Evolutionary conservation across 2,888 invertebrate species (phyloP).

Genomic region (Creontiades dilutus): DNA sequence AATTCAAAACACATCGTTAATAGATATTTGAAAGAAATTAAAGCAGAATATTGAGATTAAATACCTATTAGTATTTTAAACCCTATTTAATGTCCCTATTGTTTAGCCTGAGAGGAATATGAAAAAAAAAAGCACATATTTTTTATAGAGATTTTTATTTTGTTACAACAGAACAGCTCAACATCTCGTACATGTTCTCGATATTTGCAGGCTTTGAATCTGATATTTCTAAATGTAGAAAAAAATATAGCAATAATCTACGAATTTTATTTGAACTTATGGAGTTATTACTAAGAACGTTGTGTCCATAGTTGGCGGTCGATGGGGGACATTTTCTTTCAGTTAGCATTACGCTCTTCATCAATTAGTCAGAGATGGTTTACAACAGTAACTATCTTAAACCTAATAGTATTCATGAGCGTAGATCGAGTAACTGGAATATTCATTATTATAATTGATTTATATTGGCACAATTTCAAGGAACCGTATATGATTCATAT

Average conservation of each 20-base stretch:
- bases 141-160: slow-evolving; percentile 23
- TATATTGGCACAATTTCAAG: neutral
- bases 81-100: too few relatives aligned
- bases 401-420: too few relatives aligned
- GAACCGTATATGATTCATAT: neutral
- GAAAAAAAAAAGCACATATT: neutral
- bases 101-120: too few relatives aligned
- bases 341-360: too few relatives aligned
- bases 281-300: neutral
- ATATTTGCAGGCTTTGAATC: neutral
- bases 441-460: too few relatives aligned
- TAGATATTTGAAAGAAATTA: neutral
- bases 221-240: neutral
- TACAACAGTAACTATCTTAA: too few relatives aligned
- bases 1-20: neutral
- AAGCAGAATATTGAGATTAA: slow-evolving; percentile 2
- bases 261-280: neutral
- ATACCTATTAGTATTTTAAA: neutral
- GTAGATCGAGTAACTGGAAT: too few relatives aligned
- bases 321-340: too few relatives aligned
- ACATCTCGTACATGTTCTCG: slow-evolving; percentile 1
- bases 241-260: neutral
- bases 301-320: neutral
- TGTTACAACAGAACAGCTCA: neutral
- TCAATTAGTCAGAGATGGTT: too few relatives aligned